phyloP scores from a whole-genome alignment of 92 coral and sea anemone genomes.

The Bergia sp. region DNA sequence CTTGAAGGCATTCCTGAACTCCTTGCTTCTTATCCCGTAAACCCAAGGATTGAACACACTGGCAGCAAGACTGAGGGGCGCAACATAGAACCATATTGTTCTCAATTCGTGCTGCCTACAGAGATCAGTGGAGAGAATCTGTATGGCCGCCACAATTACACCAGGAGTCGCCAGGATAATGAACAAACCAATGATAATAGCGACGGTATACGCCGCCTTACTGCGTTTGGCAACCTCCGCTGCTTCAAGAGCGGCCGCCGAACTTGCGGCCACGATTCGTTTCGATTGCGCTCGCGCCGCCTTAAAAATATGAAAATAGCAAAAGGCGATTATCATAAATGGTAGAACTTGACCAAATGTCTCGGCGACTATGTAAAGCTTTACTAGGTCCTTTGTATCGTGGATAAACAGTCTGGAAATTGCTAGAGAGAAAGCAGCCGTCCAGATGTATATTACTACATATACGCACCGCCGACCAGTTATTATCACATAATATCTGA shows the following conservation, averaged over 20 bases:
- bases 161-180: slow-evolving; percentile 26
- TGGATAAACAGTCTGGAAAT: slow-evolving; percentile 18
- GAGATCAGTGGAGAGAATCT: neutral
- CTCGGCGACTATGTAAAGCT: slow-evolving; percentile 17
- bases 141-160: slow-evolving; percentile 17
- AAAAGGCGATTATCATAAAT: slow-evolving; percentile 44
- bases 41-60: slow-evolving; percentile 39
- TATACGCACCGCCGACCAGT: slow-evolving; percentile 20
- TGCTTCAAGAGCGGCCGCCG: slow-evolving; percentile 30
- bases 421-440: slow-evolving; percentile 3
- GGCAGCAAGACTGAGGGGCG: slow-evolving; percentile 15
- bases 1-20: slow-evolving; percentile 34
- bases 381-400: slow-evolving; percentile 11
- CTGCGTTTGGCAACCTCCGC: slow-evolving; percentile 35
- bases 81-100: slow-evolving; percentile 32
- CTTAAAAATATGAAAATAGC: slow-evolving; percentile 37
- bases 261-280: slow-evolving; percentile 36
- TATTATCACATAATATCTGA: slow-evolving; percentile 12
- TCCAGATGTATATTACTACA: slow-evolving; percentile 27
- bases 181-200: slow-evolving; percentile 29
- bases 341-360: slow-evolving; percentile 34
- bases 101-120: slow-evolving; percentile 29
- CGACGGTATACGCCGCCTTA: slow-evolving; percentile 24
- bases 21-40: slow-evolving; percentile 28
- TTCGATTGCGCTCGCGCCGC: slow-evolving; percentile 31